Conservation (phyloP, 2,888 invertebrate species). For the Physocephala rufipes region DNA sequence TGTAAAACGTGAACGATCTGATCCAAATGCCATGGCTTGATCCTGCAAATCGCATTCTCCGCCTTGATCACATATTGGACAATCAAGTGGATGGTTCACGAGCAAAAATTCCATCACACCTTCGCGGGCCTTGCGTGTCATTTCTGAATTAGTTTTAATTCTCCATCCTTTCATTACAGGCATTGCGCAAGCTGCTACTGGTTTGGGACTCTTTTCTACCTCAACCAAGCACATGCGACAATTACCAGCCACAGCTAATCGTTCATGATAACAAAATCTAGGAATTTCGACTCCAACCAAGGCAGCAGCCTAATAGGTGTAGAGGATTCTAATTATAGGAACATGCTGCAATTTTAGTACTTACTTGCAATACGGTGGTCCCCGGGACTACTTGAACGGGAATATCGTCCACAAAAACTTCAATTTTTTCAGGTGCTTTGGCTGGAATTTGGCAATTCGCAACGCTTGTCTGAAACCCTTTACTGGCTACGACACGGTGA, state of each 20-base stretch:
- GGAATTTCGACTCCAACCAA: constrained; percentile 97
- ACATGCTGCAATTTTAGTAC: constrained; percentile 4
- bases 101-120: constrained; percentile 99
- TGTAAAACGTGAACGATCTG: constrained; percentile 90
- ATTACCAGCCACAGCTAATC: constrained; percentile 98
- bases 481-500: constrained; percentile 61
- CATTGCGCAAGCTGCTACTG: constrained; percentile 99
- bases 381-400: constrained; percentile 94
- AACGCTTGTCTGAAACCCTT: constrained; percentile 67
- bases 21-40: constrained; percentile 99
- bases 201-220: constrained; percentile 97
- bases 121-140: constrained; percentile 80
- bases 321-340: constrained; percentile 8
- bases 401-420: constrained; percentile 97
- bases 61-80: constrained; percentile 99
- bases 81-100: constrained; percentile 98
- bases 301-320: constrained; percentile 82
- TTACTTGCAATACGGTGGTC: constrained; percentile 94
- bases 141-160: constrained; percentile 95
- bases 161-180: constrained; percentile 99
- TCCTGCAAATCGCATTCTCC: constrained; percentile 95
- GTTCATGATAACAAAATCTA: constrained; percentile 98
- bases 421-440: constrained; percentile 79
- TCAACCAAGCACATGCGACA: constrained; percentile 99
- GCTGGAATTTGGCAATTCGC: constrained; percentile 65